These are phyloP conservation scores for Anthophora plumipes DNA, from an alignment of 2,888 invertebrate genomes.

Conservation along the genomic window DNA sequence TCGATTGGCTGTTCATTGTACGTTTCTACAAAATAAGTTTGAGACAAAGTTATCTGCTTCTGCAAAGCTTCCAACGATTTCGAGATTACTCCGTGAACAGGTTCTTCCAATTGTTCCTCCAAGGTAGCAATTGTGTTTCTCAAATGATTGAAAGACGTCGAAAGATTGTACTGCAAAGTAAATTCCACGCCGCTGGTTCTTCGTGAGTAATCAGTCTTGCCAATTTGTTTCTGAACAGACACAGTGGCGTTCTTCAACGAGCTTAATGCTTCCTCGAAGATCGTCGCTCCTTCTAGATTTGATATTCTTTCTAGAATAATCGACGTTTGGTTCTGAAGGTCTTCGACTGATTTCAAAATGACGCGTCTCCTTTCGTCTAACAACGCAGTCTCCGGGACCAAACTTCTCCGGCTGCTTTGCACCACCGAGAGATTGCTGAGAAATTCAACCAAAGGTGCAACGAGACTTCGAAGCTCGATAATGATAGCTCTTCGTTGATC, in stretches of 20 bases:
- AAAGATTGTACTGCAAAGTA: constrained; percentile 67
- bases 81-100: constrained; percentile 71
- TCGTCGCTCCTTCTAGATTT: constrained; percentile 35
- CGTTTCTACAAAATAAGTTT: constrained; percentile 74
- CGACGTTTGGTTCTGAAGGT: constrained; percentile 67
- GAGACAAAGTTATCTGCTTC: constrained; percentile 78
- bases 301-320: constrained; percentile 58
- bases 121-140: constrained; percentile 70
- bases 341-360: constrained; percentile 74
- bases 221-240: constrained; percentile 73
- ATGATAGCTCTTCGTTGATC: constrained; percentile 64
- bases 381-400: constrained; percentile 71
- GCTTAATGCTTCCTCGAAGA: constrained; percentile 62
- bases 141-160: constrained; percentile 73
- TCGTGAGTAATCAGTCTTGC: constrained; percentile 72
- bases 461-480: constrained; percentile 66
- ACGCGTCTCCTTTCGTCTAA: constrained; percentile 76
- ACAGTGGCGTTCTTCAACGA: constrained; percentile 69
- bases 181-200: constrained; percentile 62
- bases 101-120: constrained; percentile 71
- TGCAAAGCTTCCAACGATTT: constrained; percentile 77
- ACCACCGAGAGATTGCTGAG: constrained; percentile 77
- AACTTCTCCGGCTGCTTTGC: constrained; percentile 73
- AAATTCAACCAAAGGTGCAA: constrained; percentile 77
- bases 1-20: constrained; percentile 74